These are phyloP conservation scores for Chloropsis cyanopogon DNA, from an alignment of 2,113 vertebrate species.

Conservation along the genomic window DNA sequence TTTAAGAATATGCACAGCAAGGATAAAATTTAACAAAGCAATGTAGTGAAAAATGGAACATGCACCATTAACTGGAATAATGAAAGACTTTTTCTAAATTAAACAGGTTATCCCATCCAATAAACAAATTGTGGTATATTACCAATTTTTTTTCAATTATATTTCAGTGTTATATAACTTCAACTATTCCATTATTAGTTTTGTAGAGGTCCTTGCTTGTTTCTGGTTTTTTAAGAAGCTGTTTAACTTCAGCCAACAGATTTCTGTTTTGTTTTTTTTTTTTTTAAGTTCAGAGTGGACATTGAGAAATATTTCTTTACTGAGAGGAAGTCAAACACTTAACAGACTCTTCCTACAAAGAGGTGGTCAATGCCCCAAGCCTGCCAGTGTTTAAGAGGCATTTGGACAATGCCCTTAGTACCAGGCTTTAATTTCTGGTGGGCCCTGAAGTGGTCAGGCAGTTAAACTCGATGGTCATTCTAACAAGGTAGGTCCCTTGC, in stretches of 20 bases:
- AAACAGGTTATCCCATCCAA: background rate
- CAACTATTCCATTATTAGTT: background rate
- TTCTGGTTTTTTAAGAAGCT: background rate
- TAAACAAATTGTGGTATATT: background rate
- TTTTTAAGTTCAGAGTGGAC: background rate
- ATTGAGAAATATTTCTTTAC: background rate
- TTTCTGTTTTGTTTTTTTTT: background rate
- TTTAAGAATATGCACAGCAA: background rate
- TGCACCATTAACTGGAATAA: background rate
- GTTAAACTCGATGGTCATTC: background rate
- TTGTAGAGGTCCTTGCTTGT: background rate
- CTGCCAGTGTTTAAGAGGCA: background rate
- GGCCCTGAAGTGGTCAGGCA: background rate
- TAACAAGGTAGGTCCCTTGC: background rate
- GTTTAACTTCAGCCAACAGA: background rate
- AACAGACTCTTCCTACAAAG: background rate
- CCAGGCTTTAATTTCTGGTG: background rate
- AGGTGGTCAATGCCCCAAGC: background rate
- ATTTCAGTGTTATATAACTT: background rate
- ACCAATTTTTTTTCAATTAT: background rate
- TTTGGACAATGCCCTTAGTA: background rate
- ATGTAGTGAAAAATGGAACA: background rate
- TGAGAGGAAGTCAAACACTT: background rate
- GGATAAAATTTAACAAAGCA: background rate
- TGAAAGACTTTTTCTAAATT: background rate